These are phyloP conservation scores for Coregonus suidteri DNA, from an alignment of 2,797 vertebrate genomes.

Conservation along the genomic window DNA sequence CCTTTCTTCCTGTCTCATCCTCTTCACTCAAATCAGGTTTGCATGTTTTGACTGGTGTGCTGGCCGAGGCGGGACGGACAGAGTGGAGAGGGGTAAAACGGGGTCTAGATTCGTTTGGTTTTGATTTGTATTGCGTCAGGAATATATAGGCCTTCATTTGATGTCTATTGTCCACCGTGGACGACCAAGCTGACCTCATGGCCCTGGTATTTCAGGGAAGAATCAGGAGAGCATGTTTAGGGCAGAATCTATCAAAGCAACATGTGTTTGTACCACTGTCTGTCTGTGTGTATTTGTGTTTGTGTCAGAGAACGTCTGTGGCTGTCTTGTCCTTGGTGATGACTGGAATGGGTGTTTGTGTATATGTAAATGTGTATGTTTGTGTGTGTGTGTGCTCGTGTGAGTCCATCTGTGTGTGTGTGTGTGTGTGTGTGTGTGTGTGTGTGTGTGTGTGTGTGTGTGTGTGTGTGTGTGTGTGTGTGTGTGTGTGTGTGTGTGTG, in stretches of 20 bases:
- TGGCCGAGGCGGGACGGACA: slow-evolving; percentile 61
- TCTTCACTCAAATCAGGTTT: slow-evolving; percentile 62
- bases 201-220: slow-evolving; percentile 53
- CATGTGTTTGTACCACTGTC: slow-evolving; percentile 56
- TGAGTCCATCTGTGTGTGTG: too few species aligned
- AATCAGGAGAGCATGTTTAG: slow-evolving; percentile 40
- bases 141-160: slow-evolving; percentile 61
- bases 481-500: slow-evolving; percentile 23
- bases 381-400: background rate
- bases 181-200: slow-evolving; percentile 66
- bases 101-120: slow-evolving; percentile 32
- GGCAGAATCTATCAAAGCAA: slow-evolving; percentile 44
- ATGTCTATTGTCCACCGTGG: slow-evolving; percentile 58
- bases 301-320: slow-evolving; percentile 20
- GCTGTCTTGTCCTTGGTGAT: background rate
- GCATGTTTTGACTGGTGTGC: slow-evolving; percentile 63
- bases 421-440: slow-evolving; percentile 6
- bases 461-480: slow-evolving; percentile 18
- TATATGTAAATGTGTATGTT: background rate
- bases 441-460: slow-evolving; percentile 31
- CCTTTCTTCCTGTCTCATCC: slow-evolving; percentile 62
- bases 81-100: background rate
- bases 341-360: background rate
- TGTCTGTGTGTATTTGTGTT: slow-evolving; percentile 55
- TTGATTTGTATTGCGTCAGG: slow-evolving; percentile 69